Evolutionary conservation across 2,113 vertebrate species (phyloP).

Genomic region (Probosciger aterrimus): DNA sequence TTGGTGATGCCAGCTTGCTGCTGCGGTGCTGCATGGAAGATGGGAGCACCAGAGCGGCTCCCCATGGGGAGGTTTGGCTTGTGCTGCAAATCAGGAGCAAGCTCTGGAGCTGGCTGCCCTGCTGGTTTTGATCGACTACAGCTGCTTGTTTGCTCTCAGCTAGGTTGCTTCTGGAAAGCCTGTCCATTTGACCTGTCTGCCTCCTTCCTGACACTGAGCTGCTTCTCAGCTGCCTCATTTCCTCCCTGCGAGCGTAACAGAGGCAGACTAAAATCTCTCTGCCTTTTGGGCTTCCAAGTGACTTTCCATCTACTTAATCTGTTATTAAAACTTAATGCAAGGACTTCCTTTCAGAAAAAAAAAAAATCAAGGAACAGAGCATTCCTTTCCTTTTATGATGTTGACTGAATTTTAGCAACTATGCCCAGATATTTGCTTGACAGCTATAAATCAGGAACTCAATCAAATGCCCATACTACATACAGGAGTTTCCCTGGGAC

Average conservation of each 20-base stretch:
- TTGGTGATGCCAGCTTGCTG: not conserved
- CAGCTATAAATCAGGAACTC: not conserved
- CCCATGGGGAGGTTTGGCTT: not conserved
- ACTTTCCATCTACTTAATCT: not conserved
- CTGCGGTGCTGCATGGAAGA: not conserved
- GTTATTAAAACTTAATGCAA: not conserved
- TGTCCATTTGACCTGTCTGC: constrained; percentile 8
- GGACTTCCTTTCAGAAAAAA: not conserved
- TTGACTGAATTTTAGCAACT: not conserved
- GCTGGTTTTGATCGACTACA: constrained; percentile 6
- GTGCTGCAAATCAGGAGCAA: not conserved
- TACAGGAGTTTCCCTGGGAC: not conserved
- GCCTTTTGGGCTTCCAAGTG: not conserved
- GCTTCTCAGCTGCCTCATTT: constrained; percentile 35
- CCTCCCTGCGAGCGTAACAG: not conserved
- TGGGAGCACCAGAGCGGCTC: not conserved
- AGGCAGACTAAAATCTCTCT: not conserved
- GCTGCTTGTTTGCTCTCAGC: not conserved
- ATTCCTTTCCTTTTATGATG: not conserved
- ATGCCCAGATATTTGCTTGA: not conserved
- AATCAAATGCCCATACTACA: not conserved
- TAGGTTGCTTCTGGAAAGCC: not conserved
- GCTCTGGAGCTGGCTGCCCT: not conserved
- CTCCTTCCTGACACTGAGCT: not conserved
- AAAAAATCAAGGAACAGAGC: not conserved